phyloP scores from a whole-genome alignment of 2,113 vertebrate genomes.

The Nesogale talazaci region DNA sequence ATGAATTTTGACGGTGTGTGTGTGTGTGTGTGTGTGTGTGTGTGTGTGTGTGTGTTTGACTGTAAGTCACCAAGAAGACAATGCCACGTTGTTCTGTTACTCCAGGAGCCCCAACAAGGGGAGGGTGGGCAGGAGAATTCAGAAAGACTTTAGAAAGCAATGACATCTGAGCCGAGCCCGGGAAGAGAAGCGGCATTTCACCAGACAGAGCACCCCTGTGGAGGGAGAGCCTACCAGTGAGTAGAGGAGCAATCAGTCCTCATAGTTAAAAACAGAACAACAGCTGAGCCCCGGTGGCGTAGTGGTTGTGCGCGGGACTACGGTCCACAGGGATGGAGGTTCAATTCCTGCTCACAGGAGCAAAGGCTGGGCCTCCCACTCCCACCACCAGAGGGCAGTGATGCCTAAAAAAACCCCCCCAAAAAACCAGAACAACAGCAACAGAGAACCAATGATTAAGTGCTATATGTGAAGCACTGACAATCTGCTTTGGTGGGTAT shows the following conservation, averaged over 20 bases:
- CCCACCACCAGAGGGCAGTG: no score
- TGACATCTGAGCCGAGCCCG: not conserved
- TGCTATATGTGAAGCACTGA: not conserved
- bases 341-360: no score
- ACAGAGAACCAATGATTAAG: not conserved
- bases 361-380: no score
- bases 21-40: not conserved
- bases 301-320: no score
- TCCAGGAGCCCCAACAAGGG: not conserved
- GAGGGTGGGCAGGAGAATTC: not conserved
- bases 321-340: no score
- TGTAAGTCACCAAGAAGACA: not conserved
- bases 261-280: not conserved
- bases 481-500: not conserved
- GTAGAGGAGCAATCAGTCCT: not conserved
- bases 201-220: not conserved
- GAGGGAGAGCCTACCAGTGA: not conserved
- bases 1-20: not conserved
- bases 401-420: no score
- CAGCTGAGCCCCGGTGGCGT: no score
- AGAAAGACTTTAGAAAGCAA: not conserved
- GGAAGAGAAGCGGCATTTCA: not conserved
- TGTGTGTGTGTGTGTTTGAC: not conserved
- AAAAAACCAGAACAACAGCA: not conserved
- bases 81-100: conserved; percentile 13